A percentile compares a stretch with the other conserved stretches of the same genome.
Conservation (phyloP, 2,888 invertebrate species). For the Stenolophus ochropezus region DNA sequence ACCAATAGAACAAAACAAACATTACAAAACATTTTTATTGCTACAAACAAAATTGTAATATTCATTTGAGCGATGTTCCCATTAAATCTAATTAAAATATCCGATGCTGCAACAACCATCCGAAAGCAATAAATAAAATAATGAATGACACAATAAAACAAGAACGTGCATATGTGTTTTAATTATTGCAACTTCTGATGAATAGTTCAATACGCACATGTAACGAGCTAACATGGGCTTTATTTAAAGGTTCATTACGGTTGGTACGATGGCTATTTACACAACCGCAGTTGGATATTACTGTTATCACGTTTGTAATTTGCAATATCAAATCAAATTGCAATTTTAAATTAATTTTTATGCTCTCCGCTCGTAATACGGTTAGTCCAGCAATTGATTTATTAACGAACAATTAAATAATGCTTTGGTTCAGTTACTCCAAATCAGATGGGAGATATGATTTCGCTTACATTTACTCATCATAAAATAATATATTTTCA, state of each 20-base stretch:
- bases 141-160: slow-evolving; percentile 31
- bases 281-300: slow-evolving; percentile 10
- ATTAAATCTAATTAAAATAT: slow-evolving; percentile 40
- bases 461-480: no score
- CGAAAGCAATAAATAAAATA: slow-evolving; percentile 38
- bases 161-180: slow-evolving; percentile 31
- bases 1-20: neutral
- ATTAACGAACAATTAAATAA: slow-evolving; percentile 47
- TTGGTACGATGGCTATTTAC: neutral
- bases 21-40: neutral
- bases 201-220: slow-evolving; percentile 48
- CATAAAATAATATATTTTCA: no score
- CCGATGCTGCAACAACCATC: neutral
- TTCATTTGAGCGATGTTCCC: neutral
- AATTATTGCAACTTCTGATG: slow-evolving; percentile 28
- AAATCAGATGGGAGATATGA: slow-evolving; percentile 14
- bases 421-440: neutral
- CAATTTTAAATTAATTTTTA: slow-evolving; percentile 54
- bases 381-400: slow-evolving; percentile 31
- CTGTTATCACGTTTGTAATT: slow-evolving; percentile 36
- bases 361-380: slow-evolving; percentile 1
- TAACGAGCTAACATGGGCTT: neutral
- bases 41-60: slow-evolving; percentile 7
- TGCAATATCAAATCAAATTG: slow-evolving; percentile 30
- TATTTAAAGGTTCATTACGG: neutral